These are phyloP conservation scores for Augiades crinisus DNA, from an alignment of 2,888 invertebrate genomes.

Conservation along the genomic window DNA sequence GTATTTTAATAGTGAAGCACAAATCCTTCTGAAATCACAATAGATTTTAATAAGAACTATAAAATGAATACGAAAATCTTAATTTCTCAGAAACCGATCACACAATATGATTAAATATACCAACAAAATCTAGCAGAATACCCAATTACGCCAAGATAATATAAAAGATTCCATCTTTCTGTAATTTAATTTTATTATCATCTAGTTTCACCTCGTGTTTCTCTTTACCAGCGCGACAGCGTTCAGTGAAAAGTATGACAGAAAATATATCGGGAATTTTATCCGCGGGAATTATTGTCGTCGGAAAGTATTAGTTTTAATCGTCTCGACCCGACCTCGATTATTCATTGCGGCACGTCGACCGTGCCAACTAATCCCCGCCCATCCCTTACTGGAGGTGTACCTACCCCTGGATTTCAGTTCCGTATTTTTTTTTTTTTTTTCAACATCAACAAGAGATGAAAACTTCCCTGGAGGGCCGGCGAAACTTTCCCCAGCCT, in stretches of 20 bases:
- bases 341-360: conserved; percentile 54
- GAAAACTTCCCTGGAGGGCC: conserved; percentile 60
- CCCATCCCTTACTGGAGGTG: conserved; percentile 42
- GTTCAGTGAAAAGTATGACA: not conserved
- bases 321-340: conserved; percentile 44
- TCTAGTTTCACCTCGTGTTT: not conserved
- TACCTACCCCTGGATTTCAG: conserved; percentile 47
- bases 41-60: too few species aligned
- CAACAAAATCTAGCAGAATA: too few species aligned
- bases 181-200: conserved; percentile 1
- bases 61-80: too few species aligned
- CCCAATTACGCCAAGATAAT: not conserved
- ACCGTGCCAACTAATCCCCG: conserved; percentile 43
- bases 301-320: conserved; percentile 49
- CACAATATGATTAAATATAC: too few species aligned
- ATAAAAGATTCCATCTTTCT: not conserved
- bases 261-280: conserved; percentile 14
- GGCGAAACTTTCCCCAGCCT: conserved; percentile 63
- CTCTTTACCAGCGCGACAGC: not conserved
- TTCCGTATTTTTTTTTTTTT: conserved; percentile 54
- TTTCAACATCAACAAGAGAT: conserved; percentile 68
- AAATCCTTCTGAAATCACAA: too few species aligned
- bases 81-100: too few species aligned
- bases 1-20: too few species aligned
- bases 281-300: conserved; percentile 36